Percentiles rank a stretch among this genome's conserved stretches.
These are phyloP conservation scores for Antigone vipio DNA, from an alignment of 2,113 vertebrate species.

Conservation along the genomic window DNA sequence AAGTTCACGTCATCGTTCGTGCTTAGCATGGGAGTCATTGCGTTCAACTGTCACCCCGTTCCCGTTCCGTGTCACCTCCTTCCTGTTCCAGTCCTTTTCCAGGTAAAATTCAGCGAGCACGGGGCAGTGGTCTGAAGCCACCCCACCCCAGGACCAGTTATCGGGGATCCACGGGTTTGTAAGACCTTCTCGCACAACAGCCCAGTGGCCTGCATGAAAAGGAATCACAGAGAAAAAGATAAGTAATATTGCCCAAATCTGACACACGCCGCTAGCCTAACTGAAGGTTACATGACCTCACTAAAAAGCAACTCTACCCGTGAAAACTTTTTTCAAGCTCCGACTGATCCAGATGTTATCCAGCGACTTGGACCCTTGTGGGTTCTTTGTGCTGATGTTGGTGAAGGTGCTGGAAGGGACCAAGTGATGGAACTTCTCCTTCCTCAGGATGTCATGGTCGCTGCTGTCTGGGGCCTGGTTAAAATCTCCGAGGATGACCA, in stretches of 20 bases:
- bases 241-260: fast-evolving
- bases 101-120: conserved; percentile 86
- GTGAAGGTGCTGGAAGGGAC: conserved; percentile 85
- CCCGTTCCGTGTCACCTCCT: conserved; percentile 75
- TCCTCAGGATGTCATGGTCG: conserved; percentile 84
- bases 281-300: fast-evolving
- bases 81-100: conserved; percentile 77
- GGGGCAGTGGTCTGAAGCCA: conserved; percentile 91
- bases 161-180: conserved; percentile 97
- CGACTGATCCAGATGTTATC: conserved; percentile 96
- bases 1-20: conserved; percentile 83
- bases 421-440: conserved; percentile 85
- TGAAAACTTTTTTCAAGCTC: conserved; percentile 87
- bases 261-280: fast-evolving
- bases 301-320: conserved; percentile 72
- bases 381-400: conserved; percentile 93
- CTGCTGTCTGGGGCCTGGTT: conserved; percentile 82
- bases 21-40: conserved; percentile 78
- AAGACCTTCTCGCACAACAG: conserved; percentile 89
- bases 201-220: conserved; percentile 81
- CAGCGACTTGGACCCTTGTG: conserved; percentile 85
- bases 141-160: conserved; percentile 96
- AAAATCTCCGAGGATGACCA: conserved; percentile 90
- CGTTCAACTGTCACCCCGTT: conserved; percentile 77
- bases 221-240: background rate